Base-by-base conservation (phyloP, 2,888 invertebrate species). In the Trissolcus brochymenae region DNA sequence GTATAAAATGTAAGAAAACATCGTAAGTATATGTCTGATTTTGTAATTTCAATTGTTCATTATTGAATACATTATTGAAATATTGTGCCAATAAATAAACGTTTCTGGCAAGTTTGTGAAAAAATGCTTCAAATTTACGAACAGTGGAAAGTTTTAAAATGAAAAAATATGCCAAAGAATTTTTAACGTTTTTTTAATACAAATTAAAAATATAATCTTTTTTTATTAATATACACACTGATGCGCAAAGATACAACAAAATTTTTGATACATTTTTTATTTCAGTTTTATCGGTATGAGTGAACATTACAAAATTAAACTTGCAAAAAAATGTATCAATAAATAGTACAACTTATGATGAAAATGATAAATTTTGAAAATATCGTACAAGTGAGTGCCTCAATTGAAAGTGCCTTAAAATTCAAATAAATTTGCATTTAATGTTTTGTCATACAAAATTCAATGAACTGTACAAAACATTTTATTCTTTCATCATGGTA, bases 351-450 rank as follows among this genome's bases (percentile, higher is more conserved):
- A 53, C 6, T 53, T 53, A 25, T 55, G n/a, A 2, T 53, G 25
- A 54, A 55, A 35, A 55, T 14, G 35, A 16, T 16, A 11, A 14
- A 55, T 19, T 41, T 13, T 19, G 17, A 40, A 41, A 40, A 17
- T 56, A 17, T 17, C 17, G 50, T 50, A 50, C 50, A 50, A 50
- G 17, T 56, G 17, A 13, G 41, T 41, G 41, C 41, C 56, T 56
- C 41, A 41, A 41, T 56, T 40, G 6, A 41, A 56, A 56, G 56
- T 56, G 56, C 56, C 56, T 56, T 40, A 41, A 56, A 56, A 29
- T 29, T 56, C 17, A 56, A 56, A 35, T 7, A 4, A 25, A 53
- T 53, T 53, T 21, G 11, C 2, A 9, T 21, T 53, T 53, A 1
- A 19, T 16, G 19, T 53, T 46, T n/a, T 46, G 46, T 46, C n/a